phyloP scores from a whole-genome alignment of 2,797 vertebrate species.

The Psittacula echo region DNA sequence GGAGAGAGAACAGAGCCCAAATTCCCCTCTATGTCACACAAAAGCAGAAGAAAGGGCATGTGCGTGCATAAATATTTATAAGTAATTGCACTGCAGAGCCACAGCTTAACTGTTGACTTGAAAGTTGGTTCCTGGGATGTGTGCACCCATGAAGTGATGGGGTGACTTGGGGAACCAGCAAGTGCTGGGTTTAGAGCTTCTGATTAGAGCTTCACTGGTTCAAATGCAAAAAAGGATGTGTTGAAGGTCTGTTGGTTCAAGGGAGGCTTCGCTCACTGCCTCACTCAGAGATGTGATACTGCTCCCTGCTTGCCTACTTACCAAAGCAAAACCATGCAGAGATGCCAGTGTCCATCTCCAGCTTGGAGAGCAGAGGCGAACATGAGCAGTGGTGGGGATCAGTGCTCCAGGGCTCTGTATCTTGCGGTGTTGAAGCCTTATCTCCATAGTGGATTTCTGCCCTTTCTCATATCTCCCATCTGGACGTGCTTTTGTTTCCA shows the following conservation, averaged over 20 bases:
- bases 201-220: neutral
- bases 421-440: neutral
- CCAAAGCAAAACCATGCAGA: neutral
- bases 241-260: neutral
- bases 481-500: neutral
- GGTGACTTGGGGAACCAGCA: neutral
- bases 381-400: neutral
- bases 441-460: neutral
- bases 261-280: neutral
- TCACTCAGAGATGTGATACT: rapidly evolving
- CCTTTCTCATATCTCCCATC: neutral
- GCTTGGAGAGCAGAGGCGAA: neutral
- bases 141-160: neutral
- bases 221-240: neutral
- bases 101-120: rapidly evolving
- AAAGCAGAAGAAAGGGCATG: neutral
- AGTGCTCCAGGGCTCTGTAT: neutral
- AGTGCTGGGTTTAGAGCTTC: neutral
- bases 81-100: neutral
- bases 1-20: conserved; percentile 26
- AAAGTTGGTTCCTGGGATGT: neutral
- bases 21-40: neutral
- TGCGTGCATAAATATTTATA: conserved; percentile 20
- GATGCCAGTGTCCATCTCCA: neutral
- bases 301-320: neutral